Base-by-base conservation (phyloP, 2,113 vertebrate species). In the Melanerpes aurifrons region DNA sequence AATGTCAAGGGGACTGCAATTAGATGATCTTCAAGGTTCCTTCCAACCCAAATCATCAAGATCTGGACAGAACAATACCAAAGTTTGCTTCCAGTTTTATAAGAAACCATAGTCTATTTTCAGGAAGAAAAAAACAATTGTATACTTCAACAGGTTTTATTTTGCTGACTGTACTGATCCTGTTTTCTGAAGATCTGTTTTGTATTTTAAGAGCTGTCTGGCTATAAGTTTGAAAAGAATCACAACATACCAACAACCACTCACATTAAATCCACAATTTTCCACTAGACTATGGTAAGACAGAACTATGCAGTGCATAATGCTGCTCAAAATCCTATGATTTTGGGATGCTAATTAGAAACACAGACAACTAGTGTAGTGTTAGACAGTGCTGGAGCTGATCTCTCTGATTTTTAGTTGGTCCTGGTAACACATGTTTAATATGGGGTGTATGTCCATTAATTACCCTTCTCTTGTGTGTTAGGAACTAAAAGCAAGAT, bases 381-480 rank as follows among this genome's bases (percentile, higher is more conserved):
- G 20, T 47, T 61, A 19, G 37, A 40, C 37, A 40, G 28, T 15
- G 58, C 15, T 58, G 40, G 13, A 86, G 25, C 8, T 82, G 57
- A 64, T 75, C 2, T 32, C 56, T 35, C 9, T 78, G 8, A 0
- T 1, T 82, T 91, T 72, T 15, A 73, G 70, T 8, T 35, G 2
- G 2, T 40, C 8, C 18, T 56, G 6, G 10, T 28, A 59, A 59
- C 7, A 76, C 62, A n/a, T 19, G 50, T 21, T 77, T 63, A 43
- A 32, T 63, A 7, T 56, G 15, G 7, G 21, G 4, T 21, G 24
- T 20, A 31, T 7, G 9, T 50, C 2, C 3, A 50, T 31, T 82
- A 29, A 11, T 59, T 61, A 31, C 2, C 7, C 58, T 62, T 81
- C 82, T 20, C 9, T 50, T 3, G 2, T 0, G 0, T 28, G 1